A percentile compares a stretch with the other conserved stretches of the same genome.
Conservation (phyloP, 35 echinoderm and acorn worm genomes). For the Lytechinus variegatus region DNA sequence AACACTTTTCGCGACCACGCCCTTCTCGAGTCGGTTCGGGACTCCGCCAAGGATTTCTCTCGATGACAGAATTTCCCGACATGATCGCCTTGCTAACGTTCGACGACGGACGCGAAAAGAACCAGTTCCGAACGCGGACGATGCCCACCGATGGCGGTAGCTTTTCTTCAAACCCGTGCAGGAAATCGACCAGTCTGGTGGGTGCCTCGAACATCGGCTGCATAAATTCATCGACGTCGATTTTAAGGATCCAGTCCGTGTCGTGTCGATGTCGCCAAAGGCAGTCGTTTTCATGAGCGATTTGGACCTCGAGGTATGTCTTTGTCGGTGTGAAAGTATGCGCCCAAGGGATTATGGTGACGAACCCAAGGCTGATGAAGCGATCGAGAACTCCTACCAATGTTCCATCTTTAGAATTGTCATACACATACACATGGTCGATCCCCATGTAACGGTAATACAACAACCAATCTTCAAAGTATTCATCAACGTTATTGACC, state of each 20-base stretch:
- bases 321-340: slow-evolving; percentile 67
- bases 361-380: slow-evolving; percentile 65
- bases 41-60: slow-evolving; percentile 79
- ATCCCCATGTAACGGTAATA: slow-evolving; percentile 84
- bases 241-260: slow-evolving; percentile 84
- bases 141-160: slow-evolving; percentile 32
- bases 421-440: slow-evolving; percentile 91
- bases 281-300: slow-evolving; percentile 93
- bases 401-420: slow-evolving; percentile 34
- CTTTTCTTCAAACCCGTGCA: slow-evolving; percentile 23
- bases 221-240: slow-evolving; percentile 92
- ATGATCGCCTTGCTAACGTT: slow-evolving; percentile 58
- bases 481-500: slow-evolving; percentile 84
- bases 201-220: slow-evolving; percentile 77
- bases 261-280: slow-evolving; percentile 81
- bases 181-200: slow-evolving; percentile 2
- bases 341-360: slow-evolving; percentile 88
- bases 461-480: slow-evolving; percentile 75
- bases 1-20: slow-evolving; percentile 84
- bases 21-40: slow-evolving; percentile 72
- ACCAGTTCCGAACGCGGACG: slow-evolving; percentile 73
- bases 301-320: slow-evolving; percentile 91
- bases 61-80: slow-evolving; percentile 65
- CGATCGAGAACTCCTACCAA: slow-evolving; percentile 3
- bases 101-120: slow-evolving; percentile 65